phyloP scores from a whole-genome alignment of 2,113 vertebrate genomes.

The Murina feae region DNA sequence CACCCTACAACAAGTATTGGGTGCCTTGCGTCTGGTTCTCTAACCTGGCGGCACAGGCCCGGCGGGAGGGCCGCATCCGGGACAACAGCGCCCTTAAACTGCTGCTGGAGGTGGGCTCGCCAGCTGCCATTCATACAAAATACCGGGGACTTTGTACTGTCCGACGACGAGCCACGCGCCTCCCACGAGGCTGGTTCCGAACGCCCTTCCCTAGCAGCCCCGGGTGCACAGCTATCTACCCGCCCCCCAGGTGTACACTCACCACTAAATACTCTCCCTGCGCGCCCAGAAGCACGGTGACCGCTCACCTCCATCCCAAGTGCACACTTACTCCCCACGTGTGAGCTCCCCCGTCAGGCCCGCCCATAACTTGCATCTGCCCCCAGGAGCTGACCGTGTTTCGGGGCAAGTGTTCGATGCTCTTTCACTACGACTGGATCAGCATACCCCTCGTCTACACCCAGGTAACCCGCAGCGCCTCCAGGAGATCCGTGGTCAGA shows the following conservation, averaged over 20 bases:
- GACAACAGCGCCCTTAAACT: conserved; percentile 91
- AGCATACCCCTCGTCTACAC: conserved; percentile 93
- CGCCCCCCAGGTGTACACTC: neutral
- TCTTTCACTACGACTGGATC: conserved; percentile 96
- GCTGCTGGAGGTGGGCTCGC: conserved; percentile 86
- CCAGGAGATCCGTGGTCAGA: neutral
- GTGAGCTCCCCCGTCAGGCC: neutral
- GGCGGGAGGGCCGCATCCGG: conserved; percentile 88
- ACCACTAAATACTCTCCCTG: neutral
- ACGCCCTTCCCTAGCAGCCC: neutral
- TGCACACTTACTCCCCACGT: neutral
- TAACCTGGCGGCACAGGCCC: conserved; percentile 88
- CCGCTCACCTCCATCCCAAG: neutral
- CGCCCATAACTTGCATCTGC: neutral
- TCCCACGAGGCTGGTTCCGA: neutral
- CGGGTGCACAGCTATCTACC: neutral
- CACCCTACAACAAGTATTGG: conserved; percentile 95
- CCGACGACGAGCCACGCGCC: fast-evolving
- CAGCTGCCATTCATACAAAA: neutral
- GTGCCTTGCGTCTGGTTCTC: conserved; percentile 94
- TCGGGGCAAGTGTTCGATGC: conserved; percentile 90
- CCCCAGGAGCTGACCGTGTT: conserved; percentile 89
- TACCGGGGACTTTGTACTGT: neutral
- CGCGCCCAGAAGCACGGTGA: neutral
- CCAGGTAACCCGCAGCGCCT: conserved; percentile 81